Evolutionary conservation across 1,140 invertebrate genomes (phyloP).

Genomic region (Coboldia fuscipes): DNA sequence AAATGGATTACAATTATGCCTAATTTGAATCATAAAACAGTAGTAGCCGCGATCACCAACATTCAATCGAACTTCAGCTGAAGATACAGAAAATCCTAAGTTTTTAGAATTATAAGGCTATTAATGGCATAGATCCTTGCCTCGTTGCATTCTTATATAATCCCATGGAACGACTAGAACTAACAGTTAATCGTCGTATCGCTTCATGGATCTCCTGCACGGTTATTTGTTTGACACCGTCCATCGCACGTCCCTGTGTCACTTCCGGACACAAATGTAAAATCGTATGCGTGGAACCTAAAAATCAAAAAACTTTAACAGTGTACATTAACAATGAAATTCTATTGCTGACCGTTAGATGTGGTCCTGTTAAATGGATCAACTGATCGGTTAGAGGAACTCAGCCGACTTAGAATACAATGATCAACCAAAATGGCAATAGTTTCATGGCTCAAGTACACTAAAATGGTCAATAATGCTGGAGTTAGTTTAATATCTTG

Average conservation of each 20-base stretch:
- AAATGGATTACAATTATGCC: too few relatives aligned
- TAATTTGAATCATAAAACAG: too few relatives aligned
- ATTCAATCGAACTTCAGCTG: too few relatives aligned
- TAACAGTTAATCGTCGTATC: constrained; percentile 16
- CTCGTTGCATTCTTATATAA: constrained; percentile 16
- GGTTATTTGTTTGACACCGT: constrained; percentile 18
- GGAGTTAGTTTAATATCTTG: constrained; percentile 14
- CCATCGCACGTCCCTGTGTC: constrained; percentile 17
- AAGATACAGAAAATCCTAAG: neutral
- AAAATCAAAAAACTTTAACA: neutral
- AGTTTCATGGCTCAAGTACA: constrained; percentile 18
- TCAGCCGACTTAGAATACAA: constrained; percentile 16
- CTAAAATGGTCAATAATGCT: constrained; percentile 18
- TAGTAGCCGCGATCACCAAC: too few relatives aligned
- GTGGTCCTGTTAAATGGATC: constrained; percentile 19
- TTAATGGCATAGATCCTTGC: constrained; percentile 14
- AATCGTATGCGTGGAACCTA: constrained; percentile 15
- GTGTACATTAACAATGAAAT: neutral
- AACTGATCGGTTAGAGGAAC: constrained; percentile 14
- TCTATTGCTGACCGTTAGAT: constrained; percentile 6
- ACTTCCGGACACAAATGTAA: constrained; percentile 20
- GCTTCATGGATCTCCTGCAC: constrained; percentile 20
- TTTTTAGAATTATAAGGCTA: constrained; percentile 12
- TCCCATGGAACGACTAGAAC: constrained; percentile 15
- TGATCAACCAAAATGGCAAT: constrained; percentile 20